Evolutionary conservation across 2,113 vertebrate genomes (phyloP).

Genomic region (Coreoperca whiteheadi): DNA sequence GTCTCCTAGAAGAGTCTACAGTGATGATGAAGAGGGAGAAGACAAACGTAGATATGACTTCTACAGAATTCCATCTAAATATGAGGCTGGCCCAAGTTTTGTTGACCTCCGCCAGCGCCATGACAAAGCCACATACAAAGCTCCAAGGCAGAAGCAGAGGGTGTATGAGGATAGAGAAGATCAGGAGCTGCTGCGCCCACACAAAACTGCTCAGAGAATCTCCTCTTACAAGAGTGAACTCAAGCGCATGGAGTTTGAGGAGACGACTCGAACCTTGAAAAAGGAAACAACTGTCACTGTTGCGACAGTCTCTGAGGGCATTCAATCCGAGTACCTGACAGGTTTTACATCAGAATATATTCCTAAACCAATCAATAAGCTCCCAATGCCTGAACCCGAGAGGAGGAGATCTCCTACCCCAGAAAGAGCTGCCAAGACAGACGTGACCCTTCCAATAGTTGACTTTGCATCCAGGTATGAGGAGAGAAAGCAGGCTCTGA

Average conservation of each 20-base stretch:
- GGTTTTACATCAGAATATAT: slow-evolving; percentile 85
- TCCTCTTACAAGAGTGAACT: slow-evolving; percentile 91
- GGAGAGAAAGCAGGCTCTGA: slow-evolving; percentile 93
- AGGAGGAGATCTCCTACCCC: slow-evolving; percentile 87
- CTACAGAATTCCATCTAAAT: slow-evolving; percentile 93
- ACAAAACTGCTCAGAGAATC: slow-evolving; percentile 86
- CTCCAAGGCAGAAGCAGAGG: slow-evolving; percentile 89
- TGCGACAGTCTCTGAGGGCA: slow-evolving; percentile 83
- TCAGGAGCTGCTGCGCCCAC: slow-evolving; percentile 93
- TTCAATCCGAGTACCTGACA: slow-evolving; percentile 83
- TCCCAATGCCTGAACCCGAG: slow-evolving; percentile 74
- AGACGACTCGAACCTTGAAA: slow-evolving; percentile 87
- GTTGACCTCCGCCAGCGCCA: slow-evolving; percentile 92
- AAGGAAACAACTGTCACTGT: slow-evolving; percentile 86
- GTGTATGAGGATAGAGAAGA: slow-evolving; percentile 94
- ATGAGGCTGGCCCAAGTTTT: slow-evolving; percentile 90
- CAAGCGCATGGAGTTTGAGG: slow-evolving; percentile 91
- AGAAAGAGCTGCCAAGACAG: slow-evolving; percentile 88
- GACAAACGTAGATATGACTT: slow-evolving; percentile 87
- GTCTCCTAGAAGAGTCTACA: slow-evolving; percentile 82
- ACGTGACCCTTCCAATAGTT: slow-evolving; percentile 88
- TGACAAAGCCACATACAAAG: slow-evolving; percentile 88
- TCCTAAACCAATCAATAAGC: slow-evolving; percentile 89
- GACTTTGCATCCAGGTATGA: slow-evolving; percentile 96
- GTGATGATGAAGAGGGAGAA: slow-evolving; percentile 85